Percentiles rank a stretch among this genome's conserved stretches.
Conservation (phyloP, 2,113 vertebrate species). For the Lepisosteus oculatus region DNA sequence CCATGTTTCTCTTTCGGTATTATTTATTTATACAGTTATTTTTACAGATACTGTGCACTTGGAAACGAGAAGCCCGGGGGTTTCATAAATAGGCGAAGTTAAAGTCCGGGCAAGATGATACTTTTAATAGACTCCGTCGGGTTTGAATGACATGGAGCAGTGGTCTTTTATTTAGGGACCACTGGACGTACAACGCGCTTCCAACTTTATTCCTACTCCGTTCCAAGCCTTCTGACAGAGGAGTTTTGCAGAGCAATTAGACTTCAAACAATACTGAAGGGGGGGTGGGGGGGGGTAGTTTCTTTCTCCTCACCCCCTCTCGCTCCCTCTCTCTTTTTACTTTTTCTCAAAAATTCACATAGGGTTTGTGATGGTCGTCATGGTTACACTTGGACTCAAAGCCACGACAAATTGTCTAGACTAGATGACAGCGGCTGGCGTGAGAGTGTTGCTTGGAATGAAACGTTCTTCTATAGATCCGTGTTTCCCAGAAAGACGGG, state of each 20-base stretch:
- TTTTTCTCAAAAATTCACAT: conserved; percentile 73
- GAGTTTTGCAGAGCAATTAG: conserved; percentile 9
- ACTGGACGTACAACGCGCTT: conserved; percentile 17
- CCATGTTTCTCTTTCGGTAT: conserved; percentile 59
- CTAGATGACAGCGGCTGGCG: conserved; percentile 74
- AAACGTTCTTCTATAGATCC: conserved; percentile 61
- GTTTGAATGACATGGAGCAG: conserved; percentile 71
- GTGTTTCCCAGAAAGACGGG: conserved; percentile 24
- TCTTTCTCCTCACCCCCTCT: conserved; percentile 36
- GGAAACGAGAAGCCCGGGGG: conserved; percentile 54
- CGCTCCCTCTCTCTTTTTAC: conserved; percentile 42
- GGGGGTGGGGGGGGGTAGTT: not conserved
- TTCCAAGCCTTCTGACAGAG: conserved; percentile 9
- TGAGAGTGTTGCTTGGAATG: conserved; percentile 71
- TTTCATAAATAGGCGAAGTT: conserved; percentile 84
- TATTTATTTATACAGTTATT: conserved; percentile 44
- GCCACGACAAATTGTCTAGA: conserved; percentile 75
- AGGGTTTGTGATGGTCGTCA: conserved; percentile 78
- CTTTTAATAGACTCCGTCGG: conserved; percentile 84
- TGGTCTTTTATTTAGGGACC: conserved; percentile 53
- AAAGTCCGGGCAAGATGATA: conserved; percentile 69
- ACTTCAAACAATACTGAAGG: conserved; percentile 41
- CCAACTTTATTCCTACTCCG: conserved; percentile 19
- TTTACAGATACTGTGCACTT: conserved; percentile 56
- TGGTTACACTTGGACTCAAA: conserved; percentile 79